Evolutionary conservation across 2,113 vertebrate species (phyloP).

Genomic region (Leptocoma aspasia): DNA sequence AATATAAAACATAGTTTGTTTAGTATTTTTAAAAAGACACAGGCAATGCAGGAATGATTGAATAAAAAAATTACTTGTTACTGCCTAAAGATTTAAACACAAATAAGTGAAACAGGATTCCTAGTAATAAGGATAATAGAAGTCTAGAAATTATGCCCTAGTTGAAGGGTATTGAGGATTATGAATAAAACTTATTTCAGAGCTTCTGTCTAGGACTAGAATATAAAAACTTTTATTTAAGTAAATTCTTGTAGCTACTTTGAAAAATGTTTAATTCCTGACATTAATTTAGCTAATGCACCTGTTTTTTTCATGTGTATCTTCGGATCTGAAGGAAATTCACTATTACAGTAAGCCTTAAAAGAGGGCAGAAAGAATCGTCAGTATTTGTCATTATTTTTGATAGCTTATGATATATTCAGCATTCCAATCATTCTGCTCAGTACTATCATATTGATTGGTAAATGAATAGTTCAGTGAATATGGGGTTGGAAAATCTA

Average conservation of each 20-base stretch:
- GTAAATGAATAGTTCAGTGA: constrained; percentile 27
- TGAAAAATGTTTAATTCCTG: background rate
- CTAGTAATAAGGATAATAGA: background rate
- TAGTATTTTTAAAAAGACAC: background rate
- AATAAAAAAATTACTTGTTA: background rate
- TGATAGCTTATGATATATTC: background rate
- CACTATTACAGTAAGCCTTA: background rate
- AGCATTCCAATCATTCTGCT: background rate
- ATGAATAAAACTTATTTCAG: background rate
- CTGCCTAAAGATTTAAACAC: background rate
- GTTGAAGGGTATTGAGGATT: background rate
- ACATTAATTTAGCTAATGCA: background rate
- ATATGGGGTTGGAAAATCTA: background rate
- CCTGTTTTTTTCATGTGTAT: background rate
- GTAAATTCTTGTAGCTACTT: background rate
- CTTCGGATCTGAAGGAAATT: background rate
- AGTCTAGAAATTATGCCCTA: background rate
- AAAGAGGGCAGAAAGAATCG: background rate
- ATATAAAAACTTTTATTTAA: background rate
- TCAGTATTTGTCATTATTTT: background rate
- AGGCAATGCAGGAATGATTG: background rate
- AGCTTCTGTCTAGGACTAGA: background rate
- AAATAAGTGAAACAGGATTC: background rate
- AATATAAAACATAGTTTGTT: background rate
- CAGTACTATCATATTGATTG: constrained; percentile 8